Percentiles rank a stretch among this genome's conserved stretches.
These are phyloP conservation scores for Enteromius argenteus DNA, from an alignment of 2,797 vertebrate genomes.

Conservation along the genomic window DNA sequence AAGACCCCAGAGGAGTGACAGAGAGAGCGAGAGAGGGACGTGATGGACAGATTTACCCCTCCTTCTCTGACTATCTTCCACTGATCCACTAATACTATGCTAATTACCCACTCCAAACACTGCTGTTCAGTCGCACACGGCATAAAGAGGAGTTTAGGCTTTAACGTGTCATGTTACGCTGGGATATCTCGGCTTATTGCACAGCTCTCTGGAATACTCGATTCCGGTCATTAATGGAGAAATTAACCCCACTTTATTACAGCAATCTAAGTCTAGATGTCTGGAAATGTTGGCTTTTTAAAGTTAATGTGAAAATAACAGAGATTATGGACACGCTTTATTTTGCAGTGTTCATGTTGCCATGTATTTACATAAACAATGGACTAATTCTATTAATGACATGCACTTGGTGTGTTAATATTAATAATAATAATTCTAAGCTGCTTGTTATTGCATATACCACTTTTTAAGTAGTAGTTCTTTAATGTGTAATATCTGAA, in stretches of 20 bases:
- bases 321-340: not conserved
- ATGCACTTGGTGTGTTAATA: not conserved
- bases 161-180: not conserved
- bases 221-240: slow-evolving; percentile 7
- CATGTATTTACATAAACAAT: not conserved
- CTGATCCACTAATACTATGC: slow-evolving; percentile 80
- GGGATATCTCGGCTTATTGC: not conserved
- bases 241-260: slow-evolving; percentile 6
- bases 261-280: not conserved
- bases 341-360: not conserved
- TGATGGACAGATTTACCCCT: slow-evolving; percentile 63
- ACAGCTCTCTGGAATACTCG: not conserved
- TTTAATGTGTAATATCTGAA: not conserved
- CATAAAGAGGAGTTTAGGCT: not conserved
- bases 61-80: slow-evolving; percentile 74
- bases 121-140: slow-evolving; percentile 16
- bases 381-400: not conserved
- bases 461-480: not conserved
- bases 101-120: slow-evolving; percentile 63
- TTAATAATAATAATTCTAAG: not conserved
- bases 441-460: not conserved
- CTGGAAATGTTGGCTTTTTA: not conserved
- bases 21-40: slow-evolving; percentile 63
- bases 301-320: not conserved
- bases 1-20: slow-evolving; percentile 78